Base-by-base conservation (phyloP, 1,140 invertebrate genomes). In the Drosophila pallidifrons region DNA sequence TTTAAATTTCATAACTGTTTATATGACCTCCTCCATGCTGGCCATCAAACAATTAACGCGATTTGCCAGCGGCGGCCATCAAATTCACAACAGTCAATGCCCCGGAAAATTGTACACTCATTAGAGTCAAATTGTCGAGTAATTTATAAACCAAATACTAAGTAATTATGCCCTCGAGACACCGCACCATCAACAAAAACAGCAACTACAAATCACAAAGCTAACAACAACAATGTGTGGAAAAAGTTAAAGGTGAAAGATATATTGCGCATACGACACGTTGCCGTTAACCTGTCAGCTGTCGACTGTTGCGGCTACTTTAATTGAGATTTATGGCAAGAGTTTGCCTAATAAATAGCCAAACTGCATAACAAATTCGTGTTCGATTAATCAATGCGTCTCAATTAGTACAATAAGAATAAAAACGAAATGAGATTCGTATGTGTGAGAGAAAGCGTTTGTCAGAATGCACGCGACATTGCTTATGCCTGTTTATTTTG, bases 311-410 rank as follows among this genome's bases (percentile, higher is more conserved):
- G n/a, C n/a, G 45, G 5, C 51, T 63, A 30, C 45, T 58, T 54
- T 88, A 82, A 88, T 87, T 80, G 77, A 75, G 83, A 88, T 82
- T 82, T 75, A 77, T 87, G 68, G 38, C 58, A 8, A 51, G 41
- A 35, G 32, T 43, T 57, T 58, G 54, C 10, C 65, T 49, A 63
- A 61, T 45, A 65, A 75, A 78, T 63, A 70, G 35, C 45, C 41
- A 8, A 78, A 75, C 28, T 64, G 25, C 25, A 78, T 25, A 59
- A 58, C 15, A 32, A 30, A 5, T 11, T 20, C 2, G 41, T 47
- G n/a, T 3, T 20, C 38, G 1, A 45, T 45, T n/a, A 45, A 43
- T 30, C 5, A 59, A 13, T 13, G 41, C 1, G n/a, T 13, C 41
- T 3, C n/a, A 43, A 43, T 43, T 43, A 43, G 41, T 5, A 13